Conservation (phyloP, 2,888 invertebrate genomes). For the Penaeus monodon region DNA sequence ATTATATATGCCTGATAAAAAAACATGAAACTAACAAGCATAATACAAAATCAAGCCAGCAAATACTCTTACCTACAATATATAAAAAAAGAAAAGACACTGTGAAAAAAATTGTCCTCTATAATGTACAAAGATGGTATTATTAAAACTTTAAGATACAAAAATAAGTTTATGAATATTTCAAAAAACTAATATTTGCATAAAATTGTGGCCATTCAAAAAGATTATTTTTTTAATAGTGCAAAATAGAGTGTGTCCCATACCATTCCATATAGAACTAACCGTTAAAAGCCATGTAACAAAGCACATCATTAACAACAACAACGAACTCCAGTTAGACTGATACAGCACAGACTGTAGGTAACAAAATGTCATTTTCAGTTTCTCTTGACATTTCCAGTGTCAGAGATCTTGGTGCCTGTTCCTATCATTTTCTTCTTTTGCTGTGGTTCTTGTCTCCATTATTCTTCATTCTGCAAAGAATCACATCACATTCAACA, state of each 20-base stretch:
- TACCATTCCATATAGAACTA: conserved; percentile 15
- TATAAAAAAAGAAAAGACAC: too few relatives aligned
- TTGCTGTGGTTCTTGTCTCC: neutral
- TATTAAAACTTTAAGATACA: neutral
- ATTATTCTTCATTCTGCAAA: conserved; percentile 41
- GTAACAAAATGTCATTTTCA: conserved; percentile 14
- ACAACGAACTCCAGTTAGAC: neutral
- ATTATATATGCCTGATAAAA: too few relatives aligned
- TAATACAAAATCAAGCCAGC: too few relatives aligned
- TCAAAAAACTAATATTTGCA: neutral
- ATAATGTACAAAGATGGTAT: too few relatives aligned
- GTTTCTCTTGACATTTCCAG: conserved; percentile 6
- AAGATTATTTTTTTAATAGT: too few relatives aligned
- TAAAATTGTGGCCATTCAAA: too few relatives aligned
- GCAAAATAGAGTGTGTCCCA: neutral
- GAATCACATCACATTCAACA: conserved; percentile 23
- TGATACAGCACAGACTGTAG: conserved; percentile 4
- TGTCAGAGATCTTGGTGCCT: conserved; percentile 21
- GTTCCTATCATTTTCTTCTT: neutral
- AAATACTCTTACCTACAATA: too few relatives aligned
- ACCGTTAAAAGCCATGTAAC: neutral
- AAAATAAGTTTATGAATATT: neutral
- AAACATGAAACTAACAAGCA: too few relatives aligned
- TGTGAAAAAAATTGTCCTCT: too few relatives aligned
- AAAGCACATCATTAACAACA: conserved; percentile 18